Evolutionary conservation across 2,888 invertebrate genomes (phyloP), one percentile per base, ranked within the genome.

Genomic region (Cosmopolites sordidus): DNA sequence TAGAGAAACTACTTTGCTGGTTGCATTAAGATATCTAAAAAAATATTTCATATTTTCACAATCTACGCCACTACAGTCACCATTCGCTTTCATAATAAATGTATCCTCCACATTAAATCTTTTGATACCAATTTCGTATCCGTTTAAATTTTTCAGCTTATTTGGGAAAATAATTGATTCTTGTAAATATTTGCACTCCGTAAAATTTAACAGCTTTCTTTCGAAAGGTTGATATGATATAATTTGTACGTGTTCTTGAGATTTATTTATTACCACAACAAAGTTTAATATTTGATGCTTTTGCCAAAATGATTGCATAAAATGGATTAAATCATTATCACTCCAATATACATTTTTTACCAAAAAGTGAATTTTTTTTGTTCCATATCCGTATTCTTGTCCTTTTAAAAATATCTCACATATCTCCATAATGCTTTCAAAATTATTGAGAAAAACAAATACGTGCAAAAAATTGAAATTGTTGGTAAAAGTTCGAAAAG

Each of bases 31-130:
- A 5, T 43, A 43, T 17, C 22, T 45, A 12, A 50, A 42, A 17
- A 54, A 54, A 1, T 11, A 22, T 17, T 50, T 46, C 29, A 54
- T 22, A 4, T 37, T 14, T 2, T 40, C 41, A 15, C 54, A 54
- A 1, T 49, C 27, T 12, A 9, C 8, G 12, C 54, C 54, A 29
- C 16, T 15, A 30, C 51, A 51, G 11, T 15, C 18, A 16, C 40
- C 38, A 16, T 47, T 22, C 8, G 3, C 22, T 37, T 27, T 14
- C 6, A 30, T 29, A 39, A 14, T 22, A 16, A 37, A 17, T 40
- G 14, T 45, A 15, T 3, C n/a, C 5, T 6, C 15, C 18, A 14
- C 11, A 14, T 8, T 16, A 40, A 18, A 45, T 14, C 29, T 40
- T 16, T 16, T 14, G 30, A 46, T 16, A 42, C 22, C 46, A 12